These are phyloP conservation scores for Pterostichus madidus DNA, from an alignment of 2,888 invertebrate species.

Conservation along the genomic window DNA sequence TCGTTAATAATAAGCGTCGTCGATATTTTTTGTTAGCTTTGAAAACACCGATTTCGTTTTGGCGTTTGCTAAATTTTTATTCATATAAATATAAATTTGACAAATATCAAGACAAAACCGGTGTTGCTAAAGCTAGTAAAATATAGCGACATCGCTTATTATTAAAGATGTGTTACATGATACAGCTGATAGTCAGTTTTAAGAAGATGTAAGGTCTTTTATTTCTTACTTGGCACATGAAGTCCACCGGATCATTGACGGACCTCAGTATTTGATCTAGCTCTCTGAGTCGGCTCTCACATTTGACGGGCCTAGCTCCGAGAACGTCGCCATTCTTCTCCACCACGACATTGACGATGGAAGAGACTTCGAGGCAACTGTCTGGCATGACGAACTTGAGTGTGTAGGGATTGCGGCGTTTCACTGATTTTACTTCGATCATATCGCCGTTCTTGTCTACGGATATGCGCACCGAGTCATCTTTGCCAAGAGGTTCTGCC, in stretches of 20 bases:
- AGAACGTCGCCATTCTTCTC: slow-evolving; percentile 89
- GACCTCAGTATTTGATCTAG: slow-evolving; percentile 89
- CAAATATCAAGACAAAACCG: too few species aligned
- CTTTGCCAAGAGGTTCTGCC: slow-evolving; percentile 87
- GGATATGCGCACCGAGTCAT: slow-evolving; percentile 88
- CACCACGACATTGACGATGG: slow-evolving; percentile 89
- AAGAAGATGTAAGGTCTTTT: too few species aligned
- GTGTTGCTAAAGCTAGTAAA: too few species aligned
- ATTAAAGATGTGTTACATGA: too few species aligned
- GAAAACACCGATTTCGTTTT: too few species aligned
- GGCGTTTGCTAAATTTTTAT: too few species aligned
- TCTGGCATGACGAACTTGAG: slow-evolving; percentile 92
- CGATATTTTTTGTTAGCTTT: too few species aligned
- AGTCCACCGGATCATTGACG: slow-evolving; percentile 90
- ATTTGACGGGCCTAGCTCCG: slow-evolving; percentile 91
- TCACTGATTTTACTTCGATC: slow-evolving; percentile 86
- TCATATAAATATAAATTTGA: too few species aligned
- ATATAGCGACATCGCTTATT: too few species aligned
- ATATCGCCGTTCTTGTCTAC: slow-evolving; percentile 91
- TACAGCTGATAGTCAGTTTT: background rate
- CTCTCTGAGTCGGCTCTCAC: slow-evolving; percentile 90
- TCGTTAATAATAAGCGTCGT: too few species aligned
- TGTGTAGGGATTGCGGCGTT: slow-evolving; percentile 90
- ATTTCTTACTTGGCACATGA: slow-evolving; percentile 85
- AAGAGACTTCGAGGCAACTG: slow-evolving; percentile 89